Evolutionary conservation across 1,140 invertebrate species (phyloP), one percentile per base, ranked within the genome.

Genomic region (Bombus huntii): DNA sequence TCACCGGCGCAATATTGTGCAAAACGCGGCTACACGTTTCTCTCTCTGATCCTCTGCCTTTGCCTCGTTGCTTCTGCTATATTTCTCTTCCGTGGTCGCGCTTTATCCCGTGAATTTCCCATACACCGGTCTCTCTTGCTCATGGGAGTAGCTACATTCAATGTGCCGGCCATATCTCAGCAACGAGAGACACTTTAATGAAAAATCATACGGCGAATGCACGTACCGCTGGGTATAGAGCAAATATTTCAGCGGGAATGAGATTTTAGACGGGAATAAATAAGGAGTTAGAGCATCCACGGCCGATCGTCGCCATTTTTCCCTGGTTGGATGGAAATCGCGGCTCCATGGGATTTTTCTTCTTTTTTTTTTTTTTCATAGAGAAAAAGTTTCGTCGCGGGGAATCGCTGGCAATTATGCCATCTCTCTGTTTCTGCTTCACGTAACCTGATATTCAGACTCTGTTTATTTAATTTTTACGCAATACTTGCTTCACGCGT

Each of bases 121-220:
- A 88, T 92, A 78, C 13, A 68, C 59, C 59, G 83, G 90, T 83
- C 89, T 81, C 86, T 92, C 89, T 85, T 89, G 89, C 92, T 93
- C 92, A 76, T 90, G 92, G 92, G 93, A 93, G 88, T 89, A 92
- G 93, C 92, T 93, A 94, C 93, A 94, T 95, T 95, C 94, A 95
- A 95, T 95, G 94, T 95, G 92, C 93, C 91, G 90, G 88, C 92
- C 93, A 94, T 95, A 94, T 95, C 94, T 95, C 94, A 95, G 91
- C 87, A 90, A 85, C 88, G 90, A 79, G 90, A 93, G 94, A 95
- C 94, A 95, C 93, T 94, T 94, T 95, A 95, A 95, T 95, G 94
- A 95, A 94, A 95, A 95, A 94, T 95, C 94, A 95, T 95, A 94
- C 94, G 93, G 93, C 90, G 93, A 95, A 94, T 94, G 90, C 92